A percentile compares a stretch with the other conserved stretches of the same genome.
Evolutionary conservation across 1,140 invertebrate genomes (phyloP).

Genomic region (Penaeus indicus): DNA sequence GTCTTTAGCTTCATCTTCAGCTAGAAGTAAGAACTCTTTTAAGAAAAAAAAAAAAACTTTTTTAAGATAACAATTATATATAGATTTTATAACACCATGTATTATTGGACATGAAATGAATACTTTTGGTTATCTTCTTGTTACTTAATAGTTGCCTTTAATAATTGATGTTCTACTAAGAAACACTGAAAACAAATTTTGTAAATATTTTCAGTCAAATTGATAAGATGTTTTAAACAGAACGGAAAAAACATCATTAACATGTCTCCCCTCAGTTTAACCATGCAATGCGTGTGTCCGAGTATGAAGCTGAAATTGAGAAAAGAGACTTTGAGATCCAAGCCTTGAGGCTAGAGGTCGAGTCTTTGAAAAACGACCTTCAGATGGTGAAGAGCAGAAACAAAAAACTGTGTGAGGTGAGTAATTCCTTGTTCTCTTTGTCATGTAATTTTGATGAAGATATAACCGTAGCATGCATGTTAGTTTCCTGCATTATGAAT

Average conservation of each 20-base stretch:
- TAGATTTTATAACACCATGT: too few species aligned
- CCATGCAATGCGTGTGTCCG: constrained; percentile 69
- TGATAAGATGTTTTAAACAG: not conserved
- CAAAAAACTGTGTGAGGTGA: constrained; percentile 80
- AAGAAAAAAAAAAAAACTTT: too few species aligned
- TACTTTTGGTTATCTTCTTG: too few species aligned
- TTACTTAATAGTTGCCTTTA: too few species aligned
- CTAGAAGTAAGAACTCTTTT: not conserved
- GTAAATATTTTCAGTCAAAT: too few species aligned
- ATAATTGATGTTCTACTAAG: too few species aligned
- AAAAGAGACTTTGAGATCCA: constrained; percentile 78
- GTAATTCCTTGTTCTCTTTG: constrained; percentile 1
- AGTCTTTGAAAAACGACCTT: constrained; percentile 78
- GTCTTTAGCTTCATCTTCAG: not conserved
- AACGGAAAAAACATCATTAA: not conserved
- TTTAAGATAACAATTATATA: too few species aligned
- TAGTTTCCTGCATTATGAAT: not conserved
- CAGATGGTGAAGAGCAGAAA: constrained; percentile 82
- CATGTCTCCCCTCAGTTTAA: constrained; percentile 69
- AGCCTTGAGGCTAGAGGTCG: constrained; percentile 76
- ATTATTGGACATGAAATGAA: too few species aligned
- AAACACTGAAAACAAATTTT: too few species aligned
- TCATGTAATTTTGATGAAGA: not conserved
- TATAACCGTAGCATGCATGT: not conserved
- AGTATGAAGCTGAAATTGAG: constrained; percentile 77